Conservation (phyloP, 2,797 vertebrate species). For the Okamejei kenojei region DNA sequence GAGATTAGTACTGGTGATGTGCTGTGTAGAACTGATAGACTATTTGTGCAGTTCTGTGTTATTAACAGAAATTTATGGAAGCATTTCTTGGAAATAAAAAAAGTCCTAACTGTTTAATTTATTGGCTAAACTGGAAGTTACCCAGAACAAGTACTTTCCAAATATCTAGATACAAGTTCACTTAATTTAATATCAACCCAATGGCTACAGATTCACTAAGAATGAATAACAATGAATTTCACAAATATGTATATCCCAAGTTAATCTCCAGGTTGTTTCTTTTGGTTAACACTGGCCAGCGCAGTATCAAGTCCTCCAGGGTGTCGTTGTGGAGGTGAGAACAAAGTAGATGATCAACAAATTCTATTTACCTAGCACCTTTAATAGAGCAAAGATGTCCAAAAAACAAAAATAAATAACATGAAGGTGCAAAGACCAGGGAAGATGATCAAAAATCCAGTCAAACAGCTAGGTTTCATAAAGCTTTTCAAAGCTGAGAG, state of each 20-base stretch:
- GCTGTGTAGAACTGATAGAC: neutral
- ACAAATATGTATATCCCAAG: neutral
- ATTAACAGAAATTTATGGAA: slow-evolving; percentile 5
- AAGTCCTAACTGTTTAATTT: neutral
- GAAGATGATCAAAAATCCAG: no score
- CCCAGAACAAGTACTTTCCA: neutral
- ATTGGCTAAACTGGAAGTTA: neutral
- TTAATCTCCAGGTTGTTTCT: neutral
- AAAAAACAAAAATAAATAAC: no score
- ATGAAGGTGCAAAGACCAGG: no score
- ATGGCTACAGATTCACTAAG: neutral
- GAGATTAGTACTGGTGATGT: neutral
- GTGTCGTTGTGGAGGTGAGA: neutral
- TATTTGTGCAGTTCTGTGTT: neutral
- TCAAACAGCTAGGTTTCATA: neutral
- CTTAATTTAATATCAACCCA: neutral
- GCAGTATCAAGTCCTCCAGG: neutral
- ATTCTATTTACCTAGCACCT: no score
- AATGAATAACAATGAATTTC: neutral
- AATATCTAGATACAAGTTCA: neutral
- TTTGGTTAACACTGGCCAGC: neutral
- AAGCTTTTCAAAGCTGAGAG: neutral
- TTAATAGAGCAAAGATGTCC: no score
- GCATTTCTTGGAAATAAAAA: neutral
- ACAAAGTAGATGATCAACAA: neutral